phyloP scores from a whole-genome alignment of 1,140 invertebrate genomes.

The Anastatus disparis region DNA sequence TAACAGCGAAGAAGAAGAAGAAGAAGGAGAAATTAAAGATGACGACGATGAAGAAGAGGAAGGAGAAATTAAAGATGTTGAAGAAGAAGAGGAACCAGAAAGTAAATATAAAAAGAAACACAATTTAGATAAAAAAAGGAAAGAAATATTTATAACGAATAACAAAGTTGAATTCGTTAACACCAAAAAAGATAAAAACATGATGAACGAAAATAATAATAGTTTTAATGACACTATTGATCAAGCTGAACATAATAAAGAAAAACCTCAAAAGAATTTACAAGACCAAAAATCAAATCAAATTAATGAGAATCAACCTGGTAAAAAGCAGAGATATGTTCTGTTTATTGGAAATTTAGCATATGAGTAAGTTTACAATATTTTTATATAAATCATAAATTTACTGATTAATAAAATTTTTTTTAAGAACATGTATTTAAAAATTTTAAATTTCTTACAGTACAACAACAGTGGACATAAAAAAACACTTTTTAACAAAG shows the following conservation, averaged over 20 bases:
- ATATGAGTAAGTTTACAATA: slow-evolving; percentile 50
- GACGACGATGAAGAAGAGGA: slow-evolving; percentile 32
- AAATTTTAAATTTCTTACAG: slow-evolving; percentile 46
- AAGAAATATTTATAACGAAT: background rate
- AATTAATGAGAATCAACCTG: slow-evolving; percentile 50
- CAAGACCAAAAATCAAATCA: slow-evolving; percentile 51
- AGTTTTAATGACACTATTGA: background rate
- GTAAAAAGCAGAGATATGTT: slow-evolving; percentile 67
- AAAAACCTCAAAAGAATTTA: background rate
- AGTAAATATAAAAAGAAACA: slow-evolving; percentile 38
- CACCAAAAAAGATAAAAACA: background rate
- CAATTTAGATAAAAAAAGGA: background rate
- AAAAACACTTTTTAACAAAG: slow-evolving; percentile 65
- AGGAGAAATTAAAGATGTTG: slow-evolving; percentile 62
- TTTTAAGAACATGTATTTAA: background rate
- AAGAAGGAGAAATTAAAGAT: background rate
- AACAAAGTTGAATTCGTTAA: background rate
- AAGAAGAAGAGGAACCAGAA: slow-evolving; percentile 61
- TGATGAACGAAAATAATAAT: background rate
- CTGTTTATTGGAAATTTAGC: slow-evolving; percentile 68
- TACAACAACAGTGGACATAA: slow-evolving; percentile 58
- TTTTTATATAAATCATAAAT: background rate
- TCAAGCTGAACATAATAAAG: background rate
- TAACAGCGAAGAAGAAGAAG: slow-evolving; percentile 53
- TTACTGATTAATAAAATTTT: background rate